Base-by-base conservation (phyloP, 2,113 vertebrate genomes). In the Chloropsis hardwickii region DNA sequence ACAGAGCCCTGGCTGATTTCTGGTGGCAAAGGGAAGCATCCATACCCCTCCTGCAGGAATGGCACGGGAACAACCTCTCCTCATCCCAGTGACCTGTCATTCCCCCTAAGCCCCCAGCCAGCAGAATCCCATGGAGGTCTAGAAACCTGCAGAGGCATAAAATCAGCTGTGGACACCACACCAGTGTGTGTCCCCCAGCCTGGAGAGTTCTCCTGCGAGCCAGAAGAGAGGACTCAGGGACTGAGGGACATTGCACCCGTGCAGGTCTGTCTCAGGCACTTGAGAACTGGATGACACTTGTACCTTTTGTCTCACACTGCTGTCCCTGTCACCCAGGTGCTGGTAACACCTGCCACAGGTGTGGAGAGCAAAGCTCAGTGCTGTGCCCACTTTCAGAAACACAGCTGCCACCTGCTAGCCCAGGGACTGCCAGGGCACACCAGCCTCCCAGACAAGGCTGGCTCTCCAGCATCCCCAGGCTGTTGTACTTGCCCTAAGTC, bases 221-320 rank as follows among this genome's bases (percentile, higher is more conserved):
- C 39, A 82, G 76, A 11, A 76, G 33, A 39, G 58, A 69, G 54
- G 24, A 40, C 31, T 21, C 37, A 6, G 16, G 42, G 14, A 65
- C 23, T 0, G 1, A 12, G 50, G 17, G n/a, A 25, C 56, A 74
- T 2, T 6, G 14, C 25, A 64, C n/a, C 27, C 0, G 0, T 9
- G 27, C 62, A 72, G 50, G 31, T 71, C 45, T 57, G 23, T 54
- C 57, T 60, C 57, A 31, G 61, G 35, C 48, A 58, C 48, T 58
- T 29, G n/a, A 48, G 64, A 65, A 44, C 0, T 40, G 57, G 82
- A 19, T 51, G 74, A 9, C 21, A 37, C 13, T 57, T 1, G 1
- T 44, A 28, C 28, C 14, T 33, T 77, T 56, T 3, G 1, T 73
- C 35, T 81, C 33, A 28, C 51, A 7, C 29, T 33, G 60, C 56